A percentile compares a stretch with the other conserved stretches of the same genome.
Evolutionary conservation across 2,113 vertebrate genomes (phyloP).

Genomic region (Spermophilus dauricus): DNA sequence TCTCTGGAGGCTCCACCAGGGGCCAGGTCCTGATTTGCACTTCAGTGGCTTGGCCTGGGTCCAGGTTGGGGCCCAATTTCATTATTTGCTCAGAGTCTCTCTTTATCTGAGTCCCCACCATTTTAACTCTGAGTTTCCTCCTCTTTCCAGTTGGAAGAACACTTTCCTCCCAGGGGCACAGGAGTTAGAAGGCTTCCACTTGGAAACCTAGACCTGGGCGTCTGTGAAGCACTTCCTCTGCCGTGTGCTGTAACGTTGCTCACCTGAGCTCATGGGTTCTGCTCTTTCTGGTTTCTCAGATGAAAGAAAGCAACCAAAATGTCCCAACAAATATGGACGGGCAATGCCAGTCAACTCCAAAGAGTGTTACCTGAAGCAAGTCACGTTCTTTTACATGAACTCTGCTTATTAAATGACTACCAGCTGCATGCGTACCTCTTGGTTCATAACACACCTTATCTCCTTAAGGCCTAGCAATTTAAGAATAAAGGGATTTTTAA

Average conservation of each 20-base stretch:
- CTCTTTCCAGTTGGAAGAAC: background rate
- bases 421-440: background rate
- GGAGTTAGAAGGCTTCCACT: background rate
- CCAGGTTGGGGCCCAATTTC: accelerated
- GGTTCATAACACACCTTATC: background rate
- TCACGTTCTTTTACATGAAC: background rate
- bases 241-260: background rate
- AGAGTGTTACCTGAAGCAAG: background rate
- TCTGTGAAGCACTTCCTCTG: background rate
- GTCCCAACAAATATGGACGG: no score
- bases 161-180: no score
- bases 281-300: background rate
- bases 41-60: background rate
- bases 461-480: background rate
- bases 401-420: background rate
- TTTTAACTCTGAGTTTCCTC: background rate
- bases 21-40: background rate
- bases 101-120: accelerated
- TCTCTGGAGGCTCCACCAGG: background rate
- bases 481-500: background rate
- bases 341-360: background rate
- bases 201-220: background rate
- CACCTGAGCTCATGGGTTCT: background rate
- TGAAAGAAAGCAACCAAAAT: background rate
- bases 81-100: background rate